Evolutionary conservation across 2,888 invertebrate genomes (phyloP), one percentile per base, ranked within the genome.

Genomic region (Galerucella nymphaeae): DNA sequence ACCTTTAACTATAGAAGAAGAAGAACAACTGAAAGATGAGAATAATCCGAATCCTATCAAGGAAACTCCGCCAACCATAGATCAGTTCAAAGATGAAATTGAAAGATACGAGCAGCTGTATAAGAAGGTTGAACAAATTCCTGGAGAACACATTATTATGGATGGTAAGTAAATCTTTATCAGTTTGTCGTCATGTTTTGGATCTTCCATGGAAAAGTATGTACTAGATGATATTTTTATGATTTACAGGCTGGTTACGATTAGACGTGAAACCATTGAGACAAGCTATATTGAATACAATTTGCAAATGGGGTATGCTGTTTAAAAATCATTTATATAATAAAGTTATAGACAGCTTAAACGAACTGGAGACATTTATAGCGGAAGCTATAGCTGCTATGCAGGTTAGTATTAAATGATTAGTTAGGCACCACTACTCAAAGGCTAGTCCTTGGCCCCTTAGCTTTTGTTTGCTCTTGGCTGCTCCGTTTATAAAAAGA

Each of bases 221-320:
- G 5, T 2, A 48, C n/a, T n/a, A 8, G 8, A 48, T n/a, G 14
- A n/a, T n/a, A 8, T 48, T 48, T 48, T 48, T 48, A 48, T 48
- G 48, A 48, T 48, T 59, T 59, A 38, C 10, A 62, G 61, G 91
- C 74, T 97, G 97, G 96, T 88, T 97, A 71, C 89, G 91, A 72
- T 84, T 97, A 3, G 93, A 97, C 81, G 87, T 95, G 63, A 90
- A 90, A 72, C 92, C 94, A 0, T 92, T 98, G 78, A 94, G 96
- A 80, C 93, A 94, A 81, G 91, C 92, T 0, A 91, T 98, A 18
- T 89, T 97, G 76, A 95, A 94, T 84, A 91, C 92, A 30, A 91
- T 96, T 74, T 93, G 94, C 83, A 93, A 95, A 82, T 97, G 97
- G 97, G 93, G 94, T 71, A 93, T 94, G 82, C 89, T 96, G 78